Evolutionary conservation across 2,888 invertebrate species (phyloP), one percentile per base, ranked within the genome.

Genomic region (Dinocampus coccinellae): DNA sequence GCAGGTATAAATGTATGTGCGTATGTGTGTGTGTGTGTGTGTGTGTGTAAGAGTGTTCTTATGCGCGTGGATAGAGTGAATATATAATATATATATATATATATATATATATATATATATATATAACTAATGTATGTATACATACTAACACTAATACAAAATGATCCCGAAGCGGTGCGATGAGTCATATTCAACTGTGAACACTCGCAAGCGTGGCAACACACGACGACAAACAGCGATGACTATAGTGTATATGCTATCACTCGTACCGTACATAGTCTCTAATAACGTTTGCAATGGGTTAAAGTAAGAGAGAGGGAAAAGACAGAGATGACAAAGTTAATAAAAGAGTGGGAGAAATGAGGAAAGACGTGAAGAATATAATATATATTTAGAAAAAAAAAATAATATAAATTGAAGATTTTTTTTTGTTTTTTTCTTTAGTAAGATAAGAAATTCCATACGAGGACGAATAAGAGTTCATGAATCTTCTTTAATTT

Each of bases 261-360:
- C 47, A 47, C n/a, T n/a, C n/a, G n/a, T n/a, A n/a, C 47, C 47
- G 47, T 47, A 47, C 47, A 47, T 47, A 47, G 47, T 7, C 16
- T 47, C 47, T 47, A 47, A 47, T 47, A 47, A 47, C 6, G 47
- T 47, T 16, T 20, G 3, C 39, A 39, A 39, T 39, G n/a, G 13
- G 39, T 39, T 39, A 4, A 39, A 39, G 1, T n/a, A 11, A 36
- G 73, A 75, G 72, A 70, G 4, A 64, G 73, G 60, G 72, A 53
- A 20, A 53, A 6, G 9, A 10, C n/a, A 16, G 20, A 52, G 20
- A 20, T 52, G 52, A 9, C n/a, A 20, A 24, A 16, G 24, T 24
- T 13, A 24, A 26, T 24, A n/a, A 13, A n/a, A 6, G 26, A 6
- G 69, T 10, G 36, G 11, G 20, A 33, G 1, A 6, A n/a, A 33